Evolutionary conservation across 2,888 invertebrate species (phyloP), one percentile per base, ranked within the genome.

Genomic region (Pherbina coryleti): DNA sequence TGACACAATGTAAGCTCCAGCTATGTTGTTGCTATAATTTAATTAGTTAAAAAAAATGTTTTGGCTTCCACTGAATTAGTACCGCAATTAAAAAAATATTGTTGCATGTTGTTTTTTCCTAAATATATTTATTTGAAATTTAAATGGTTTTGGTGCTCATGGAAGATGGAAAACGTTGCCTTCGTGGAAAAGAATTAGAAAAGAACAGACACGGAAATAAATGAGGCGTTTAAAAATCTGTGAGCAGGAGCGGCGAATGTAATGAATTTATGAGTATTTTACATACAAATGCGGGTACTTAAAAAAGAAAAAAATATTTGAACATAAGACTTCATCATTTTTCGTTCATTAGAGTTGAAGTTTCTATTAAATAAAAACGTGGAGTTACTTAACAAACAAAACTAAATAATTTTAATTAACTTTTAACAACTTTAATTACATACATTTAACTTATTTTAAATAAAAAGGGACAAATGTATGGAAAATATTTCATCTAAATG

Each of bases 191-290:
- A 31, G 37, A 31, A 19, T 5, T 9, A 37, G 37, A 67, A 37
- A 60, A 44, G 67, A 19, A 22, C 67, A 19, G 25, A 17, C 22
- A 31, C 67, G 67, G 44, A 37, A 67, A 67, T 67, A 34, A 67
- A 44, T 44, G 31, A 37, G 44, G 44, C 67, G 67, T 37, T 31
- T 67, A 67, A 66, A 66, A 67, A 67, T 66, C 66, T 66, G 67
- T 67, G 44, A 34, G 44, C 44, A 44, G 44, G 19, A 44, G 44
- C 44, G 37, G 67, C 44, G 22, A 11, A 19, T 34, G 37, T 67
- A 67, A 67, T 67, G 67, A 67, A 67, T 67, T 67, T 67, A 67
- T 37, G 67, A 44, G 34, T 37, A 37, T 37, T 67, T 67, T 67
- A 44, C 17, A 67, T 44, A 67, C 44, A 67, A n/a, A 19, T 37